Percentiles rank a stretch among this genome's conserved stretches.
These are phyloP conservation scores for Knipowitschia caucasica DNA, from an alignment of 2,797 vertebrate species.

Conservation along the genomic window DNA sequence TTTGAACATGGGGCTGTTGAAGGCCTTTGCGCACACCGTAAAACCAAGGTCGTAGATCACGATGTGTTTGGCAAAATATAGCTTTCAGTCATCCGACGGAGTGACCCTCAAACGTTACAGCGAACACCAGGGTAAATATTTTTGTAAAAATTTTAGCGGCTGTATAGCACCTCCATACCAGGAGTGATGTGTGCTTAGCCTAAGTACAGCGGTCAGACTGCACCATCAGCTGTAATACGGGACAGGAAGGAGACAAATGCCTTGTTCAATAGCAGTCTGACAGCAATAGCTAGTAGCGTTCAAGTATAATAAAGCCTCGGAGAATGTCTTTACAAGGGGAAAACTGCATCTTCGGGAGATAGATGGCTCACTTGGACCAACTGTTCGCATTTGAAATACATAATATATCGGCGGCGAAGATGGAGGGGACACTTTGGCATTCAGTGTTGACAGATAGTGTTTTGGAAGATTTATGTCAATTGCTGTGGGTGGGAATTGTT, in stretches of 20 bases:
- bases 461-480: not conserved
- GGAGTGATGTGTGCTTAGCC: not conserved
- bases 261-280: constrained; percentile 8
- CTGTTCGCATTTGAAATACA: constrained; percentile 1
- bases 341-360: constrained; percentile 2
- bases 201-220: not conserved
- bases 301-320: constrained; percentile 5
- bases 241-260: constrained; percentile 12
- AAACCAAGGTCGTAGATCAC: constrained; percentile 1
- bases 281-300: constrained; percentile 7
- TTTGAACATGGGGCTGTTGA: not conserved
- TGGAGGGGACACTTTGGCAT: not conserved
- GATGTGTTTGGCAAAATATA: not conserved
- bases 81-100: not conserved
- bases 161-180: not conserved
- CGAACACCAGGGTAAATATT: constrained; percentile 1
- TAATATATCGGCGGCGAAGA: not conserved
- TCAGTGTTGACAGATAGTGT: not conserved
- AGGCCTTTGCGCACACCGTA: not conserved
- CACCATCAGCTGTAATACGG: constrained; percentile 6
- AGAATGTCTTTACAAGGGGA: not conserved
- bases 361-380: constrained; percentile 6
- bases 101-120: constrained; percentile 1
- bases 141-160: not conserved
- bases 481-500: too few relatives aligned